Base-by-base conservation (phyloP, 2,113 vertebrate species). In the Nanorana parkeri region DNA sequence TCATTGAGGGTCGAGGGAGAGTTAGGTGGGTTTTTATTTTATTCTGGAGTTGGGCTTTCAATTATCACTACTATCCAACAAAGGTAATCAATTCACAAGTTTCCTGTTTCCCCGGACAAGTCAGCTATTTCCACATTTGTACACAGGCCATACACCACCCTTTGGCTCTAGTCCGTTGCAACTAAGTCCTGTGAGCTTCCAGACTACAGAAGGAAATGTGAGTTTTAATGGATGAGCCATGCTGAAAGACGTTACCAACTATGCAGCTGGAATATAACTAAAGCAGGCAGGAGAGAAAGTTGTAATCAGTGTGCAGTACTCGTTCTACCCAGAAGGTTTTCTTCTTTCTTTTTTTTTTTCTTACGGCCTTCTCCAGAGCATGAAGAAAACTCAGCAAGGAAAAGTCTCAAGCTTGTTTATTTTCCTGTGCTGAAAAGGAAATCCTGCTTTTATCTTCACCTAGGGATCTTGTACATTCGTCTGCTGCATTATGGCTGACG, bases 401-500 rank as follows among this genome's bases (percentile, higher is more conserved):
- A 81, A 75, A 41, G 15, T 19, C 47, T 58, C 28, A 10, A 64
- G 26, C 71, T 74, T 81, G 80, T 81, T 81, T 81, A 67, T 81
- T 66, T 81, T 74, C 51, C 61, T 21, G 16, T 74, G 47, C 60
- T 36, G 19, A 36, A 67, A 64, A 81, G 80, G 80, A 81, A 73
- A 81, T 81, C 80, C 80, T 81, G 80, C 69, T 81, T 81, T 74
- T 75, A 74, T 81, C 69, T 74, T 47, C 23, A 75, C 69, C 51
- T 75, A 6, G 51, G 17, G 47, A 81, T 47, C 21, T 23, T 56
- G 41, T 21, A 17, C 11, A 23, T 5, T 36, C 28, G 66, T 61
- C 60, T n/a, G 17, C 61, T 56, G 41, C 24, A 41, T 67, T 11
- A 56, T 52, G 24, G 61, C 79, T 36, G 3, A 65, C 19, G 41